Evolutionary conservation across 1,140 invertebrate genomes (phyloP), one percentile per base, ranked within the genome.

Genomic region (Diploscapter pachys): DNA sequence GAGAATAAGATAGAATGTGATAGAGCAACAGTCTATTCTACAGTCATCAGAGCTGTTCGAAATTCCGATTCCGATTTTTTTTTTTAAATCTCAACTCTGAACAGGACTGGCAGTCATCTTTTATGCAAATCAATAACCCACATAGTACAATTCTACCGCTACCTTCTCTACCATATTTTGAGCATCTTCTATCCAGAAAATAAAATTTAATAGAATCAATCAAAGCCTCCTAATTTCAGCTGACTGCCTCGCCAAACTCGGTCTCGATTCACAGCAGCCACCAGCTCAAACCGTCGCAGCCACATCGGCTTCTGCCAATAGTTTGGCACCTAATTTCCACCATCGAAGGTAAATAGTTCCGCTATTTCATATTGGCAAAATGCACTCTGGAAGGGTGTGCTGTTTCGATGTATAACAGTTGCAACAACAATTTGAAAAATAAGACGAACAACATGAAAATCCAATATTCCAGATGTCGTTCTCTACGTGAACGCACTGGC

Each of bases 161-260:
- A 31, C 31, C 1, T 31, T 1, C 31, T 31, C 31, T 31, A 31
- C 31, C 31, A 31, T 31, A 31, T 31, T 31, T 31, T 31, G 31
- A 1, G 1, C 31, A 31, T 31, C 31, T 31, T 31, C 31, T 31
- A 31, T 31, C 31, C 31, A 31, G 31, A 31, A 31, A 31, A 31
- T 31, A 31, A 31, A 31, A 31, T 31, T 31, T 31, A 0, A 31
- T 31, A 31, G 31, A 31, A 0, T 31, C 31, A 31, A 31, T 31
- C 31, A 31, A 31, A 31, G 31, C 31, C 31, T 31, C 31, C 31
- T 31, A 31, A 31, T 31, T 31, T 31, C 31, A 31, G 84, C 82
- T 48, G 82, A 84, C 59, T 86, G 82, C 76, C 76, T 84, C 63
- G 84, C 82, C 4, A 84, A 86, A 71, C 72, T 84, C 31, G 82